Conservation (phyloP, 1,140 invertebrate genomes). For the Drosophila nigromelanica region DNA sequence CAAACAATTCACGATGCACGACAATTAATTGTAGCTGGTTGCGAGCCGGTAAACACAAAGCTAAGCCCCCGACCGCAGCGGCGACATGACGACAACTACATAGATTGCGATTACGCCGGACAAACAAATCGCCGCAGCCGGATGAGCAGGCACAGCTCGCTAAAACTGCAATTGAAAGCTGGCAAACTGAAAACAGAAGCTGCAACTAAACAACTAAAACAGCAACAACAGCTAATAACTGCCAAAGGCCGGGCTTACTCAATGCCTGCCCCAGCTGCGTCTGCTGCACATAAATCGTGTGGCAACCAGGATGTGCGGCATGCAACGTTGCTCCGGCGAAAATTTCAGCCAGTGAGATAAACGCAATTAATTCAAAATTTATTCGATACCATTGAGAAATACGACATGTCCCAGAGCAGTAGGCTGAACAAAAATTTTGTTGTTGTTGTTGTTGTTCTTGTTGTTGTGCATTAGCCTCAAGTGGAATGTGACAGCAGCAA, state of each 20-base stretch:
- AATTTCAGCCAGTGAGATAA: constrained; percentile 44
- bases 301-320: neutral
- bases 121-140: constrained; percentile 42
- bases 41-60: constrained; percentile 26
- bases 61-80: constrained; percentile 22
- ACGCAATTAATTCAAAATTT: constrained; percentile 77
- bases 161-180: constrained; percentile 13
- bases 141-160: neutral
- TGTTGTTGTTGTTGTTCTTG: constrained; percentile 24
- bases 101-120: constrained; percentile 37
- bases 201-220: constrained; percentile 20
- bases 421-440: constrained; percentile 36
- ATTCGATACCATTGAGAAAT: constrained; percentile 57
- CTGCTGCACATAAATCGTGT: constrained; percentile 25
- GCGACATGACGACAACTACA: constrained; percentile 36
- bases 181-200: constrained; percentile 26
- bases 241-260: constrained; percentile 35
- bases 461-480: constrained; percentile 59
- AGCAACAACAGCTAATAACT: constrained; percentile 53
- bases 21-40: constrained; percentile 47
- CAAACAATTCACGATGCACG: constrained; percentile 48
- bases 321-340: constrained; percentile 9
- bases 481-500: constrained; percentile 64
- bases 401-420: constrained; percentile 32
- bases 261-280: constrained; percentile 24